Conservation (phyloP, 2,113 vertebrate genomes). For the Phalacrocorax pelagicus region DNA sequence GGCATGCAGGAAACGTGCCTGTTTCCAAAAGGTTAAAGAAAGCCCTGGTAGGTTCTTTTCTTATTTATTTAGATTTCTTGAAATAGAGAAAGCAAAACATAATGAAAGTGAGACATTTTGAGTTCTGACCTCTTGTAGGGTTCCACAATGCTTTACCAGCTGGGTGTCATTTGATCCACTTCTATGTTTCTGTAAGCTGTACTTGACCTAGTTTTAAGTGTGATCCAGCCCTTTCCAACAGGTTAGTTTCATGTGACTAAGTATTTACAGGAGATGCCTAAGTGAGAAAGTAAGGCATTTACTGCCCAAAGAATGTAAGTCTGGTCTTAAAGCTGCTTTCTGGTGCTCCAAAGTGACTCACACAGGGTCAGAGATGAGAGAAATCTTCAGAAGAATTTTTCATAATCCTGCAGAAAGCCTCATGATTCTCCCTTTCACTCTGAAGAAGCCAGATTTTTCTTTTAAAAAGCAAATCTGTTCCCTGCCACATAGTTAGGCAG, state of each 20-base stretch:
- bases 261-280: background rate
- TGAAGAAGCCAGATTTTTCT: background rate
- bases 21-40: constrained; percentile 10
- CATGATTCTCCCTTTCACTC: background rate
- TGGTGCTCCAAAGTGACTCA: background rate
- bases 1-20: background rate
- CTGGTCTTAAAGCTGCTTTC: background rate
- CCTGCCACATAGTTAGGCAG: background rate
- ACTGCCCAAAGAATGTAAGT: background rate
- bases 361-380: background rate
- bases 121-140: background rate
- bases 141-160: background rate
- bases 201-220: background rate
- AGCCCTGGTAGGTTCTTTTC: background rate
- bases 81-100: background rate
- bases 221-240: background rate
- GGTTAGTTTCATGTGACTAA: background rate
- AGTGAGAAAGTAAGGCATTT: constrained; percentile 9
- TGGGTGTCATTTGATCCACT: background rate
- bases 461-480: background rate
- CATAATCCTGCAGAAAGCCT: background rate
- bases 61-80: background rate
- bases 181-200: background rate
- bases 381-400: background rate
- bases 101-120: background rate